Evolutionary conservation across 2,888 invertebrate genomes (phyloP).

Genomic region (Minunthozetes semirufus): DNA sequence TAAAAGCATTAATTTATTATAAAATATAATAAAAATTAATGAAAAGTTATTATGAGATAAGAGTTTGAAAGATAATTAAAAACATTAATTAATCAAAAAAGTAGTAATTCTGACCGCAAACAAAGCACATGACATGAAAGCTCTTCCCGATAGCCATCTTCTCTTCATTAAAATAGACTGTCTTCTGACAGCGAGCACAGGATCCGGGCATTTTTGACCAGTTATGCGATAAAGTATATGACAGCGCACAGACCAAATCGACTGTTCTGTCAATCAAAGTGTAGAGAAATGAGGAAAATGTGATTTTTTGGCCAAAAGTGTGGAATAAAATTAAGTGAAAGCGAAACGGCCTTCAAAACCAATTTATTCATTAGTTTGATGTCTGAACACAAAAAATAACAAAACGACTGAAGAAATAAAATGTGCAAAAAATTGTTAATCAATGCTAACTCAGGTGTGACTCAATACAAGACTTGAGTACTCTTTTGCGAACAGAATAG

Average conservation of each 20-base stretch:
- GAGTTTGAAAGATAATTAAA: neutral
- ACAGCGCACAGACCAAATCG: neutral
- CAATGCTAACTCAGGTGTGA: conserved; percentile 28
- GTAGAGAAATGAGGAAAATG: neutral
- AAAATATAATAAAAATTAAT: neutral
- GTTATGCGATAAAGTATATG: conserved; percentile 36
- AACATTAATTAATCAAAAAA: neutral
- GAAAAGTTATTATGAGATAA: neutral
- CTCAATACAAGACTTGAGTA: neutral
- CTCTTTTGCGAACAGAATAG: neutral
- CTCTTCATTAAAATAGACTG: conserved; percentile 54
- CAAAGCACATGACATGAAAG: conserved; percentile 53
- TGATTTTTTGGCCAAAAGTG: neutral
- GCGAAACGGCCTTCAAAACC: conserved; percentile 3
- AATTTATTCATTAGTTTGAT: neutral
- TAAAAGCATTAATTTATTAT: neutral
- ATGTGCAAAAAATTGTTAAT: neutral
- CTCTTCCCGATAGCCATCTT: conserved; percentile 51
- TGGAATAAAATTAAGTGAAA: neutral
- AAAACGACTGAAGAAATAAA: neutral
- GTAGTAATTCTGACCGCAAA: conserved; percentile 50
- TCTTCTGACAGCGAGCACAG: conserved; percentile 51
- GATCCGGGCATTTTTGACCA: conserved; percentile 47
- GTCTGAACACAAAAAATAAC: neutral
- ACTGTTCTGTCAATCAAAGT: neutral